Percentiles rank a stretch among this genome's conserved stretches.
Conservation (phyloP, 2,797 vertebrate species). For the Syndactyla subalaris region DNA sequence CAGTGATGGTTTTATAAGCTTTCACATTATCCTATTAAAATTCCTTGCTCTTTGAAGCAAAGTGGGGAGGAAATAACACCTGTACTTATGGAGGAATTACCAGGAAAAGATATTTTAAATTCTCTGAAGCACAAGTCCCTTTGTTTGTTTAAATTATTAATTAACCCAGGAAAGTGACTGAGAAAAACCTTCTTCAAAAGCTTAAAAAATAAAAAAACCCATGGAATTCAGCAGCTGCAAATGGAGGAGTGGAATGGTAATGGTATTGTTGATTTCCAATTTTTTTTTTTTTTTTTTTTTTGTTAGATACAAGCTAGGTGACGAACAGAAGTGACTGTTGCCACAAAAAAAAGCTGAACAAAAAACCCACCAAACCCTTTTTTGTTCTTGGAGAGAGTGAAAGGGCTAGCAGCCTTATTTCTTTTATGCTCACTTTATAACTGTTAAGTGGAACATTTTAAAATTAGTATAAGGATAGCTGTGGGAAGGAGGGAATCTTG, state of each 20-base stretch:
- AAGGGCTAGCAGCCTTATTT: not conserved
- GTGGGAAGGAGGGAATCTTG: not conserved
- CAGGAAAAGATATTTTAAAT: not conserved
- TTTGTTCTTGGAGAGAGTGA: not conserved
- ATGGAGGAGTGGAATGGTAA: not conserved
- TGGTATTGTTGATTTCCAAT: not conserved
- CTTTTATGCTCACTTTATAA: not conserved
- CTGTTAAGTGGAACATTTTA: not conserved
- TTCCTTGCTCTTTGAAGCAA: not conserved
- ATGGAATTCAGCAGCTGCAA: not conserved
- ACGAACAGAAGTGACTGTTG: not conserved
- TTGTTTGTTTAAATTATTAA: constrained; percentile 8
- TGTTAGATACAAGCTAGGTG: not conserved
- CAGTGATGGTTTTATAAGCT: not conserved
- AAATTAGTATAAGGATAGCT: not conserved
- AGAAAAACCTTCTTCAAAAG: not conserved
- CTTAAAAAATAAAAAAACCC: not conserved
- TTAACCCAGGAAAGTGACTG: not conserved
- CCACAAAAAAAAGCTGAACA: not conserved
- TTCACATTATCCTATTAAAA: not conserved
- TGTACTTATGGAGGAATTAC: not conserved
- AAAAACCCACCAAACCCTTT: too few relatives aligned
- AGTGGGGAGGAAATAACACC: not conserved
- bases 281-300: too few relatives aligned
- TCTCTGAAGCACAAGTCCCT: not conserved